Evolutionary conservation across 2,888 invertebrate species (phyloP), one percentile per base, ranked within the genome.

Genomic region (Alsophila aescularia): DNA sequence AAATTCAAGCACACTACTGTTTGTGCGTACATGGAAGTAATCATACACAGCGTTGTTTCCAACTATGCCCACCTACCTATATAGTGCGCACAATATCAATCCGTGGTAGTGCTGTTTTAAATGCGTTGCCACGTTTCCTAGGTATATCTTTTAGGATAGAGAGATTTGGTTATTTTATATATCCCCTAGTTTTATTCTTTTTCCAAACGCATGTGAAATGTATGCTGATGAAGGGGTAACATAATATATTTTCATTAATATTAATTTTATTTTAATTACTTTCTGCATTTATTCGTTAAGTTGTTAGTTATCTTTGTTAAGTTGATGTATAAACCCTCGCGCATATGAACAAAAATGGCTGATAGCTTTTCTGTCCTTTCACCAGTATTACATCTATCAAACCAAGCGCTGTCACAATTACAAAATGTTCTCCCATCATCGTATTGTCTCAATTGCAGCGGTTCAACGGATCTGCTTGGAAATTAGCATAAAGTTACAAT

Each of bases 241-340:
- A n/a, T n/a, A n/a, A n/a, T n/a, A n/a, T n/a, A n/a, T n/a, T n/a
- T n/a, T n/a, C n/a, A n/a, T n/a, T n/a, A n/a, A n/a, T n/a, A n/a
- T n/a, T n/a, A n/a, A n/a, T n/a, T n/a, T n/a, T n/a, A n/a, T n/a
- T n/a, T n/a, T n/a, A n/a, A n/a, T n/a, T n/a, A n/a, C n/a, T n/a
- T n/a, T n/a, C n/a, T n/a, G n/a, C n/a, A n/a, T n/a, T n/a, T n/a
- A n/a, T n/a, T n/a, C n/a, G n/a, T n/a, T n/a, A n/a, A n/a, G n/a
- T n/a, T 83, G 3, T 74, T 67, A 52, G 72, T 74, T 57, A 70
- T 73, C 18, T 55, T n/a, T 21, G 68, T 40, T 18, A 66, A 80
- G 2, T 72, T 53, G 9, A 56, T 62, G 39, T 72, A 79, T 7
- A 77, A 29, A 1, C 68, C 79, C 34, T 77, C 57, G 31, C 62